Conservation (phyloP, 2,888 invertebrate genomes). For the Nineta flava region DNA sequence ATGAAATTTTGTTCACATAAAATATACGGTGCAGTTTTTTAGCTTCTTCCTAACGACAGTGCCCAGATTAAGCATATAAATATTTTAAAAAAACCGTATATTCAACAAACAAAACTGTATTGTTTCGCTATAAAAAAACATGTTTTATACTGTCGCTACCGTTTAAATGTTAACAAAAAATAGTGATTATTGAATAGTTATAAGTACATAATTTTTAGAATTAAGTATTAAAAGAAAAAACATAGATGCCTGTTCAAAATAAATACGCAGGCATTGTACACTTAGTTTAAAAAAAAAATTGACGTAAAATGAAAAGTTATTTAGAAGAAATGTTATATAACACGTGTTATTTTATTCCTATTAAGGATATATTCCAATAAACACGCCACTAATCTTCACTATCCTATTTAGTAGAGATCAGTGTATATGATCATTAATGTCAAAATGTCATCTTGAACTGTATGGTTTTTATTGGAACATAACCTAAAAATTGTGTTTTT, state of each 20-base stretch:
- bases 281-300: too few relatives aligned
- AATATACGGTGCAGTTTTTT: constrained; percentile 2
- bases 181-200: constrained; percentile 5
- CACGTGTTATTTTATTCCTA: too few relatives aligned
- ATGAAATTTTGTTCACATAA: neutral
- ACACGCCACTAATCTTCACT: too few relatives aligned
- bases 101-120: neutral
- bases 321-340: too few relatives aligned
- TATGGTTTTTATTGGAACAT: too few relatives aligned
- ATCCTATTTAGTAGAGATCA: too few relatives aligned
- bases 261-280: neutral
- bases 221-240: neutral
- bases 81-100: neutral
- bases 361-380: too few relatives aligned
- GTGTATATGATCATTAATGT: too few relatives aligned
- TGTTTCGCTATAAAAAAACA: constrained; percentile 5
- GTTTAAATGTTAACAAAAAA: neutral
- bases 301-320: too few relatives aligned
- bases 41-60: constrained; percentile 23
- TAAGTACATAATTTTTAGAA: neutral
- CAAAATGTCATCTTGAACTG: too few relatives aligned
- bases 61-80: constrained; percentile 13
- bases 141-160: constrained; percentile 7
- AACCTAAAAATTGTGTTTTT: too few relatives aligned
- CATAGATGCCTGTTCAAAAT: neutral